Conservation (phyloP, 2,113 vertebrate genomes). For the Andinoacara biseriatus region DNA sequence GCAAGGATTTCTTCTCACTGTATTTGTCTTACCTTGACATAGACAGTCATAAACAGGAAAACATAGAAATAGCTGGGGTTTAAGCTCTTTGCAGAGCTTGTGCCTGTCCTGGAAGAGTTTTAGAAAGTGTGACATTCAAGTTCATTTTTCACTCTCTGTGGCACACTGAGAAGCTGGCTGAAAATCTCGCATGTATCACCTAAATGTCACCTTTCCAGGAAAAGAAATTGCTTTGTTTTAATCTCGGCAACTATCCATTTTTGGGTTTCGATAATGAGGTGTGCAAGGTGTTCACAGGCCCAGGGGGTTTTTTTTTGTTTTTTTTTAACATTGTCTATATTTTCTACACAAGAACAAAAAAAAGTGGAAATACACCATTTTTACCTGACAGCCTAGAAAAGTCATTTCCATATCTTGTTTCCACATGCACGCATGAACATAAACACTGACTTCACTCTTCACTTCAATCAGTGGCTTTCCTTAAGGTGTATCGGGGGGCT, state of each 20-base stretch:
- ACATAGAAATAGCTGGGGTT: neutral
- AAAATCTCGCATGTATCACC: neutral
- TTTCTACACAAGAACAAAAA: neutral
- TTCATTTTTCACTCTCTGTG: constrained; percentile 2
- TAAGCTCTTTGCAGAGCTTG: neutral
- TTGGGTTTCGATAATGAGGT: constrained; percentile 7
- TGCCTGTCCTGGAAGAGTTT: neutral
- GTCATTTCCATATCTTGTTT: neutral
- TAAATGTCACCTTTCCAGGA: constrained; percentile 36
- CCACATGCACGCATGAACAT: neutral
- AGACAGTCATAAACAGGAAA: neutral
- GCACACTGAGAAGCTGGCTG: neutral
- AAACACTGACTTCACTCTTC: constrained; percentile 19
- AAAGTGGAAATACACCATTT: neutral
- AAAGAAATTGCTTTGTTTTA: constrained; percentile 20
- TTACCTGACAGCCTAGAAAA: neutral
- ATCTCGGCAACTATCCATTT: constrained; percentile 12
- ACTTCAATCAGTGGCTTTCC: constrained; percentile 21
- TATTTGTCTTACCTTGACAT: neutral
- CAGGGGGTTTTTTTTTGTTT: neutral
- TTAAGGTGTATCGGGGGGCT: neutral
- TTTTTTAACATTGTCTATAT: neutral
- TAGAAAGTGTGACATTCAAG: constrained; percentile 40
- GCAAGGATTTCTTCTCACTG: neutral
- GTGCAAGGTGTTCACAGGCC: neutral